A percentile compares a stretch with the other conserved stretches of the same genome.
Conservation (phyloP, 2,888 invertebrate species). For the Sinelater perroti region DNA sequence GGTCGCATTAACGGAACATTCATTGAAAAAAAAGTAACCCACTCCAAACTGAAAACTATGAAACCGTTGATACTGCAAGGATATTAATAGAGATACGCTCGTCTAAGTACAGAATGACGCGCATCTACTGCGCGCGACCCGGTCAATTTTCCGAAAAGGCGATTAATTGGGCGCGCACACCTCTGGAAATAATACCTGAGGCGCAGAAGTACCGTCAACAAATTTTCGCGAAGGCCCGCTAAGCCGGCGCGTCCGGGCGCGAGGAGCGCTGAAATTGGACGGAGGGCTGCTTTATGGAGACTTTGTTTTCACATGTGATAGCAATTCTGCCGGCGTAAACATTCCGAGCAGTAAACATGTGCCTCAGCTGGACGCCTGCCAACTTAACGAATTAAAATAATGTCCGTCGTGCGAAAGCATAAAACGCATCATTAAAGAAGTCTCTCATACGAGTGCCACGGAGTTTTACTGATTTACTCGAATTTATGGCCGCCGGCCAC, state of each 20-base stretch:
- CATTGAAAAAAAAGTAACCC: too few relatives aligned
- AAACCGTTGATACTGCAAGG: conserved; percentile 10
- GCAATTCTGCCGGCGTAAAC: conserved; percentile 47
- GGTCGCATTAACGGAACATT: too few relatives aligned
- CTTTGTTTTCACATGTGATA: conserved; percentile 46
- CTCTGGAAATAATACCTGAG: conserved; percentile 20
- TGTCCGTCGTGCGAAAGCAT: conserved; percentile 62
- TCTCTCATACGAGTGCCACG: conserved; percentile 58
- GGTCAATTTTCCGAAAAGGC: conserved; percentile 12
- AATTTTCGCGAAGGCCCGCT: conserved; percentile 20
- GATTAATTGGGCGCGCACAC: conserved; percentile 21
- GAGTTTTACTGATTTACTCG: conserved; percentile 59
- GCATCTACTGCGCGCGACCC: conserved; percentile 15
- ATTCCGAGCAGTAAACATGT: conserved; percentile 52
- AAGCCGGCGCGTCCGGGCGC: conserved; percentile 28
- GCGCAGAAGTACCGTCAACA: conserved; percentile 25
- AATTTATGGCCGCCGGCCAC: conserved; percentile 53
- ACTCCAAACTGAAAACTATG: conserved; percentile 16
- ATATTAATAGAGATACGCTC: conserved; percentile 23
- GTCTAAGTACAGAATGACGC: conserved; percentile 17
- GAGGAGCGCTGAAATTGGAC: conserved; percentile 34
- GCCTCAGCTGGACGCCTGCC: conserved; percentile 55
- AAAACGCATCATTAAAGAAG: conserved; percentile 62
- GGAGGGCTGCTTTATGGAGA: conserved; percentile 36
- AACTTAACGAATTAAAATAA: conserved; percentile 61